Evolutionary conservation across 2,113 vertebrate genomes (phyloP).

Genomic region (Diadophis punctatus): DNA sequence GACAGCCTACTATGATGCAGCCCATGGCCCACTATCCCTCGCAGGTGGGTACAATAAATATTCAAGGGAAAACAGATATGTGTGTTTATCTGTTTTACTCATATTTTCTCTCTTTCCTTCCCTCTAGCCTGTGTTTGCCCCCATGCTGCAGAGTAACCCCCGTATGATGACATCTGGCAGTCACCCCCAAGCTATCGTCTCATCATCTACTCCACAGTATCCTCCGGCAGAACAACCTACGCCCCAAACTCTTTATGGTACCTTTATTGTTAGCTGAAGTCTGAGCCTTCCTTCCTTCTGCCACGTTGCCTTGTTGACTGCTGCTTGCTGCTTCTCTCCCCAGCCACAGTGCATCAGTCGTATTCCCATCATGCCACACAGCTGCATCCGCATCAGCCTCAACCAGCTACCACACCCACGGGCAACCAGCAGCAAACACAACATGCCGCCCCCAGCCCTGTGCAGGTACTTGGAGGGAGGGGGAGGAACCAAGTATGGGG

Average conservation of each 20-base stretch:
- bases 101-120: not conserved
- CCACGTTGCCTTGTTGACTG: not conserved
- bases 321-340: slow-evolving; percentile 17
- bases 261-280: slow-evolving; percentile 23
- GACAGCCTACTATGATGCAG: slow-evolving; percentile 85
- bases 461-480: slow-evolving; percentile 73
- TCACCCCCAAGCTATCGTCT: slow-evolving; percentile 83
- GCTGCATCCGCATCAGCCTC: slow-evolving; percentile 82
- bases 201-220: slow-evolving; percentile 84
- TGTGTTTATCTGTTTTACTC: not conserved
- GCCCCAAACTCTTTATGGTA: slow-evolving; percentile 87
- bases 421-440: slow-evolving; percentile 87
- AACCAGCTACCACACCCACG: slow-evolving; percentile 88
- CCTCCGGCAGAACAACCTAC: slow-evolving; percentile 79
- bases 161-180: slow-evolving; percentile 83
- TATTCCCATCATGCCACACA: slow-evolving; percentile 85
- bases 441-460: slow-evolving; percentile 86
- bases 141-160: slow-evolving; percentile 84
- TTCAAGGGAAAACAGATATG: not conserved
- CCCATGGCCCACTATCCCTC: slow-evolving; percentile 85
- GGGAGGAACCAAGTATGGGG: not conserved
- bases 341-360: slow-evolving; percentile 78
- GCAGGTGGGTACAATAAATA: slow-evolving; percentile 67
- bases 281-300: too few species aligned
- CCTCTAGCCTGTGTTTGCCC: slow-evolving; percentile 60